phyloP scores from a whole-genome alignment of 2,797 vertebrate genomes.

The Chromis chromis region DNA sequence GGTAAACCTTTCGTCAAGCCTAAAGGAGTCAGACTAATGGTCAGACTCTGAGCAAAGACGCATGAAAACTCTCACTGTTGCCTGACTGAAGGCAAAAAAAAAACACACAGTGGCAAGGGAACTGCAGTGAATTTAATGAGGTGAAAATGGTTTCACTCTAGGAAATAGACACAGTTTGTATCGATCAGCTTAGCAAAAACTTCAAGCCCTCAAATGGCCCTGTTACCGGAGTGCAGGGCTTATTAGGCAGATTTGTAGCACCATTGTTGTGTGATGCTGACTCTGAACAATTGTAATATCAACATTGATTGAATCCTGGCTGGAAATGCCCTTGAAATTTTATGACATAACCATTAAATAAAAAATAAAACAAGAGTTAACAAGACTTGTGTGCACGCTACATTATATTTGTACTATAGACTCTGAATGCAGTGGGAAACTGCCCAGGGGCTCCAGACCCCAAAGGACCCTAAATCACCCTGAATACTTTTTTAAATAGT shows the following conservation, averaged over 20 bases:
- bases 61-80: neutral
- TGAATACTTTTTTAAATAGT: neutral
- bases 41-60: neutral
- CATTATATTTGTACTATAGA: too few species aligned
- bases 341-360: too few species aligned
- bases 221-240: neutral
- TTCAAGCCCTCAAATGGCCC: neutral
- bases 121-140: conserved; percentile 22
- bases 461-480: too few species aligned
- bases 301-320: neutral
- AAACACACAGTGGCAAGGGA: neutral
- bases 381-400: too few species aligned
- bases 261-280: neutral
- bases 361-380: too few species aligned
- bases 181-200: conserved; percentile 26
- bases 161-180: conserved; percentile 18
- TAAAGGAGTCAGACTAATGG: neutral
- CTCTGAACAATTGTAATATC: neutral
- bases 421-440: too few species aligned
- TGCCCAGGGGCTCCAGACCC: too few species aligned
- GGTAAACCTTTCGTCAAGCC: neutral
- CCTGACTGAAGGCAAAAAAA: neutral
- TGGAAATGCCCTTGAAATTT: too few species aligned
- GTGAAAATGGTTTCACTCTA: conserved; percentile 21
- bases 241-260: conserved; percentile 3